Percentiles rank a stretch among this genome's conserved stretches.
phyloP scores from a whole-genome alignment of 2,113 vertebrate species.

The Choloepus hoffmanni region DNA sequence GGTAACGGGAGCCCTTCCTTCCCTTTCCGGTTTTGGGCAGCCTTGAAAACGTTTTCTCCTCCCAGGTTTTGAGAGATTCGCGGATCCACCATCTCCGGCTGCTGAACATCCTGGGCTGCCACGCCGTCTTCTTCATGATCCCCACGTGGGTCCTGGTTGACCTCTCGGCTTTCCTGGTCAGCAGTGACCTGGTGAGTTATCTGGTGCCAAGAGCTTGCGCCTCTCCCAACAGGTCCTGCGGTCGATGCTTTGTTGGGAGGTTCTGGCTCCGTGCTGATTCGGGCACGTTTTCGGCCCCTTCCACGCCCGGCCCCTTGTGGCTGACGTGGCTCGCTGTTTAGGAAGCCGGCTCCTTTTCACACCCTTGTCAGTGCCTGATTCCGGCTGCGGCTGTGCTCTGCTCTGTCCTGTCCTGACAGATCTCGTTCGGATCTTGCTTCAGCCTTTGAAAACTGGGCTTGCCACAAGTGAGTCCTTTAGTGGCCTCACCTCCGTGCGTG shows the following conservation, averaged over 20 bases:
- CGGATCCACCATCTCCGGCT: slow-evolving; percentile 95
- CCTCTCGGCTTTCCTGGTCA: slow-evolving; percentile 95
- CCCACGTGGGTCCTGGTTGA: slow-evolving; percentile 98
- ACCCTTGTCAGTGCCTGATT: not conserved
- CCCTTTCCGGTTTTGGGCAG: fast-evolving
- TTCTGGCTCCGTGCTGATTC: not conserved
- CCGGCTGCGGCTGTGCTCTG: not conserved
- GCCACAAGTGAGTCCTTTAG: not conserved
- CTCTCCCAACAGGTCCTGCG: not conserved
- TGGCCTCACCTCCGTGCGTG: not conserved
- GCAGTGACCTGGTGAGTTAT: slow-evolving; percentile 94
- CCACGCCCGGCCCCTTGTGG: not conserved
- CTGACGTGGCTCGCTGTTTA: not conserved
- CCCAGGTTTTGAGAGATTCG: slow-evolving; percentile 95
- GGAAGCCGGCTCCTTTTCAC: not conserved
- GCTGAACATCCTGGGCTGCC: slow-evolving; percentile 96
- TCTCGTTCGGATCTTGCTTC: not conserved
- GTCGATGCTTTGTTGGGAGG: not conserved
- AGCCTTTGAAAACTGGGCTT: not conserved
- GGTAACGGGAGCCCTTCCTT: not conserved
- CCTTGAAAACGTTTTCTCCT: not conserved
- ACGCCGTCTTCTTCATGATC: slow-evolving; percentile 97
- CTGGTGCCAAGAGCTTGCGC: not conserved
- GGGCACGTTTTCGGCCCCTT: not conserved
- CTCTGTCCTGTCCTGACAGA: not conserved